phyloP scores from a whole-genome alignment of 2,113 vertebrate species.

The Ascaphus truei region DNA sequence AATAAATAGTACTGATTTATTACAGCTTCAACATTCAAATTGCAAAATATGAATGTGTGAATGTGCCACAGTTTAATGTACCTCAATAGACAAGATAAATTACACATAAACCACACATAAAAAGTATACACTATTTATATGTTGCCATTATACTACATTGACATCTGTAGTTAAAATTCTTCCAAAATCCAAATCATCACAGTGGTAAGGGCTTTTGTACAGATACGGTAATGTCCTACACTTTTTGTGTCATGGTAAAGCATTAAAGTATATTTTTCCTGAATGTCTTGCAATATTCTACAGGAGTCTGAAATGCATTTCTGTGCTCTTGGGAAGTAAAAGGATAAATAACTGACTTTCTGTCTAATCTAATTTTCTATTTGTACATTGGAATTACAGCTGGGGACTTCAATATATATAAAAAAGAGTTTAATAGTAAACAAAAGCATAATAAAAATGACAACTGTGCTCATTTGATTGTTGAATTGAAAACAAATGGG shows the following conservation, averaged over 20 bases:
- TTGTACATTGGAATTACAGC: not conserved
- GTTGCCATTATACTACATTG: no score
- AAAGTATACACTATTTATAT: no score
- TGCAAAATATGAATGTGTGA: no score
- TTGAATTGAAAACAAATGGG: not conserved
- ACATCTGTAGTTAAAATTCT: no score
- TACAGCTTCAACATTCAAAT: no score
- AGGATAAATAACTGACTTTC: conserved; percentile 1
- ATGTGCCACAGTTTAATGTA: no score
- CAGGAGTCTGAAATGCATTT: not conserved
- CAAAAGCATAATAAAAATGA: conserved; percentile 24
- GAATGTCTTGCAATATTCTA: not conserved
- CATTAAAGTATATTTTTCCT: not conserved
- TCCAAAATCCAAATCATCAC: not conserved
- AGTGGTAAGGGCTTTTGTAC: not conserved
- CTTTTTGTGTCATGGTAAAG: not conserved
- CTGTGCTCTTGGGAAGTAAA: not conserved
- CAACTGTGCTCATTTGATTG: conserved; percentile 9
- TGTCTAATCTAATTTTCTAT: no score
- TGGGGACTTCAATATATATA: not conserved
- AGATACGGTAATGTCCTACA: not conserved
- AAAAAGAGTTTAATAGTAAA: conserved; percentile 23
- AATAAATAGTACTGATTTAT: no score
- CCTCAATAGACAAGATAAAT: no score
- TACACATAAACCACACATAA: no score